Evolutionary conservation across 2,797 vertebrate genomes (phyloP).

Genomic region (Adrianichthys oophorus): DNA sequence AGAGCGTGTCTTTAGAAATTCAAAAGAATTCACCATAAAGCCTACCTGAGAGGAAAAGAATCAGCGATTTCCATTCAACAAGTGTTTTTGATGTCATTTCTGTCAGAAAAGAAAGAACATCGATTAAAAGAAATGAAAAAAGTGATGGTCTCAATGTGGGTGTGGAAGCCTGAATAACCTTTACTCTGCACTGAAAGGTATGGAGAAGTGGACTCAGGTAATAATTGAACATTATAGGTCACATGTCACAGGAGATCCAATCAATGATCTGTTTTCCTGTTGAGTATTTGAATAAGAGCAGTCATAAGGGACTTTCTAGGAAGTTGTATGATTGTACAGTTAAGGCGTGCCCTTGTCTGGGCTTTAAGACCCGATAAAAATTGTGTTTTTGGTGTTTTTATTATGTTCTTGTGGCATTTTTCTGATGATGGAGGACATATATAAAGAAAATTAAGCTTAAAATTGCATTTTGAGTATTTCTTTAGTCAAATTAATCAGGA

Average conservation of each 20-base stretch:
- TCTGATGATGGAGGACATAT: too few species aligned
- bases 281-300: not conserved
- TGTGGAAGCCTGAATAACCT: conserved; percentile 45
- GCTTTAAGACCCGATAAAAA: too few species aligned
- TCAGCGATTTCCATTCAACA: conserved; percentile 31
- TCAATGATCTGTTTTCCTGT: conserved; percentile 20
- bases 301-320: not conserved
- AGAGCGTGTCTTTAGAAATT: conserved; percentile 17
- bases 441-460: too few species aligned
- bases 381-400: too few species aligned
- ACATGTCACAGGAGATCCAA: conserved; percentile 65
- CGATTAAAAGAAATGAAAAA: not conserved
- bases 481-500: too few species aligned
- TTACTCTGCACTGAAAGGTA: conserved; percentile 40
- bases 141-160: conserved; percentile 2
- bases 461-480: too few species aligned
- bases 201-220: conserved; percentile 41
- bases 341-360: too few species aligned
- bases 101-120: conserved; percentile 10
- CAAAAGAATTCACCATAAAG: conserved; percentile 19
- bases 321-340: not conserved
- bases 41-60: conserved; percentile 66
- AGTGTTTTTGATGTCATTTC: conserved; percentile 20
- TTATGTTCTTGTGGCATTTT: too few species aligned
- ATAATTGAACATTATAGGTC: conserved; percentile 56